These are phyloP conservation scores for Chiroxiphia lanceolata DNA, from an alignment of 2,797 vertebrate species.

Conservation along the genomic window DNA sequence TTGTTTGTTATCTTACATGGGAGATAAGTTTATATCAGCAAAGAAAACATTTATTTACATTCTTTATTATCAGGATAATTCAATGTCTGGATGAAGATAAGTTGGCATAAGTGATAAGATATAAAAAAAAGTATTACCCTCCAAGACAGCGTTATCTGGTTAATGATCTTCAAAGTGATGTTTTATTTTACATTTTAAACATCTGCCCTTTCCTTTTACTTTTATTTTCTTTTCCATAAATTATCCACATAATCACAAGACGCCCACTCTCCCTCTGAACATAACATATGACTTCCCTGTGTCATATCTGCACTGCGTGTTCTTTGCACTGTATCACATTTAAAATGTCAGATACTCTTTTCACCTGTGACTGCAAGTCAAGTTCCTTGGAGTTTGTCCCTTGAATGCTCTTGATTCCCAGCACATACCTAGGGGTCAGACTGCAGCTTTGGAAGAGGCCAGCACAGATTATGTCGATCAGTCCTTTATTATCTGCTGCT, in stretches of 20 bases:
- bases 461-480: neutral
- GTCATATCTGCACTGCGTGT: neutral
- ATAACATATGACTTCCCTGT: neutral
- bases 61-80: slow-evolving; percentile 13
- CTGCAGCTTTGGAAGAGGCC: neutral
- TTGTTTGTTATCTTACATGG: neutral
- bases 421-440: neutral
- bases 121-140: neutral
- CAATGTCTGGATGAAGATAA: slow-evolving; percentile 33
- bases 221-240: neutral
- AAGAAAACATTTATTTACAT: slow-evolving; percentile 27
- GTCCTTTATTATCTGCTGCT: neutral
- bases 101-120: neutral
- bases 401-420: neutral
- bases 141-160: neutral
- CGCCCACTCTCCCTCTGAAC: neutral
- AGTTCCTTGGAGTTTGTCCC: neutral
- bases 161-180: neutral
- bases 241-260: neutral
- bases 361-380: neutral
- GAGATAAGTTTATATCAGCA: slow-evolving; percentile 7
- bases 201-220: neutral
- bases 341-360: neutral
- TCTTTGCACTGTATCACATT: neutral
- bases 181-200: neutral